Evolutionary conservation across 1,140 invertebrate species (phyloP).

Genomic region (Wiebesia pumilae): DNA sequence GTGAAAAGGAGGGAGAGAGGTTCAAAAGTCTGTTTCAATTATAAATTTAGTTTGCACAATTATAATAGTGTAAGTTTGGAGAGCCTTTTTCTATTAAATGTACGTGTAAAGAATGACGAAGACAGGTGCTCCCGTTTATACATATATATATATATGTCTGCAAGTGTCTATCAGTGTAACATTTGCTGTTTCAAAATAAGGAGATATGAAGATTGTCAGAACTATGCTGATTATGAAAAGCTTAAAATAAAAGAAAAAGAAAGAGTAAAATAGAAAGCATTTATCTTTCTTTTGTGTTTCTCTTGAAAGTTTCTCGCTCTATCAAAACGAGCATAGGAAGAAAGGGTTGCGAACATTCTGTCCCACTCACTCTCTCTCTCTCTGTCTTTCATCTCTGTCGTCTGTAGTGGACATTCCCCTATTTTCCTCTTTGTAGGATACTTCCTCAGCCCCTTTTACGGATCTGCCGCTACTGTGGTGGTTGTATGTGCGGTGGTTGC

Average conservation of each 20-base stretch:
- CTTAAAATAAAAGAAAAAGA: constrained; percentile 41
- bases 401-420: constrained; percentile 35
- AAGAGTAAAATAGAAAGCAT: constrained; percentile 45
- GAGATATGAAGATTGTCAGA: constrained; percentile 46
- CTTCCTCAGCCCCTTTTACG: constrained; percentile 61
- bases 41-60: constrained; percentile 68
- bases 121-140: constrained; percentile 52
- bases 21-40: constrained; percentile 57
- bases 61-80: no score
- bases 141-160: constrained; percentile 31
- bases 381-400: not conserved
- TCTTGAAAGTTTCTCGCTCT: not conserved
- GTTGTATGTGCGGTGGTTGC: constrained; percentile 54
- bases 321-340: not conserved
- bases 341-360: constrained; percentile 27
- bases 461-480: constrained; percentile 66
- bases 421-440: constrained; percentile 56
- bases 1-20: not conserved
- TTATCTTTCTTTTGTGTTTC: not conserved
- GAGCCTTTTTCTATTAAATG: not conserved
- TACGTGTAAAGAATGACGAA: constrained; percentile 39
- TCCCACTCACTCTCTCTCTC: not conserved
- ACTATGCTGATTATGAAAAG: constrained; percentile 8
- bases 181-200: constrained; percentile 67
- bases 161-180: constrained; percentile 59